A percentile compares a stretch with the other conserved stretches of the same genome.
Evolutionary conservation across 1,140 invertebrate species (phyloP).

Genomic region (Anthonomus grandis): DNA sequence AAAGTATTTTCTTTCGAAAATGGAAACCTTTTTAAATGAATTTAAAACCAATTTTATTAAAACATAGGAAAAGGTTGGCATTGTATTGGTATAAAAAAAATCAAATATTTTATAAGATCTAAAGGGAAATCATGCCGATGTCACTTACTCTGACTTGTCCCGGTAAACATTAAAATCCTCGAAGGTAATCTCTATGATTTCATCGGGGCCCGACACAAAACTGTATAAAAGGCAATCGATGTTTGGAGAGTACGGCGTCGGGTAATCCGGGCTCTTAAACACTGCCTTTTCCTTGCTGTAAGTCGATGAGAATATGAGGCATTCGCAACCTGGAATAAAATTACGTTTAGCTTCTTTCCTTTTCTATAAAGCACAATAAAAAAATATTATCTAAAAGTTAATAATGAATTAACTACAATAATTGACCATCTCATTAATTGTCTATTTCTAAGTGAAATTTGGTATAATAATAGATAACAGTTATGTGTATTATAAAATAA

Average conservation of each 20-base stretch:
- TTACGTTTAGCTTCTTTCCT: not conserved
- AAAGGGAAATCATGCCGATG: too few species aligned
- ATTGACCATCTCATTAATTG: too few species aligned
- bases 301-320: constrained; percentile 74
- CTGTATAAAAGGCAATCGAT: constrained; percentile 84
- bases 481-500: too few species aligned
- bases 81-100: too few species aligned
- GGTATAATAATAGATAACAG: too few species aligned
- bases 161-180: constrained; percentile 73
- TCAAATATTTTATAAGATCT: too few species aligned
- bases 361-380: constrained; percentile 10
- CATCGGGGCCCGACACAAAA: constrained; percentile 70
- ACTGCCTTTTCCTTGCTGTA: constrained; percentile 73
- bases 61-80: too few species aligned
- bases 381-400: too few species aligned
- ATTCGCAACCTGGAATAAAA: constrained; percentile 71
- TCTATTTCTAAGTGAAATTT: not conserved
- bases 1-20: too few species aligned
- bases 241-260: constrained; percentile 67
- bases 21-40: too few species aligned
- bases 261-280: constrained; percentile 81
- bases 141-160: constrained; percentile 61
- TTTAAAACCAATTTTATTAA: too few species aligned
- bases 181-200: constrained; percentile 79
- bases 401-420: too few species aligned